Base-by-base conservation (phyloP, 2,113 vertebrate genomes). In the Anguilla rostrata region DNA sequence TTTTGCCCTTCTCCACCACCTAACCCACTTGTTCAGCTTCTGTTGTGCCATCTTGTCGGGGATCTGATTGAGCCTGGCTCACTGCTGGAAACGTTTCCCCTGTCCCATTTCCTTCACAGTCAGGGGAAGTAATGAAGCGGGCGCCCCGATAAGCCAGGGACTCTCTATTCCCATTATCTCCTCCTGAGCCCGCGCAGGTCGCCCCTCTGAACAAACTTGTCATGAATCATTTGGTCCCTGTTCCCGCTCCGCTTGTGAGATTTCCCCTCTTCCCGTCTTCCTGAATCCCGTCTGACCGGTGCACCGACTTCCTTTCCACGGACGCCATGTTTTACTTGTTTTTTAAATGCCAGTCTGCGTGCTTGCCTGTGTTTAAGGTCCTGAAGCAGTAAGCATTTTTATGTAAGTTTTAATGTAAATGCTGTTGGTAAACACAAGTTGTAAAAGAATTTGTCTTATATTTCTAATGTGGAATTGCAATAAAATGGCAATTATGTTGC, bases 141-240 rank as follows among this genome's bases (percentile, higher is more conserved):
- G 53, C 22, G 39, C 39, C 85, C 81, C 49, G 86, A 89, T 90
- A 87, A 90, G 86, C 83, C 81, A 78, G 49, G 86, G 71, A 86
- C 86, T 82, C 60, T 57, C 90, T 84, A 83, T 80, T 85, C 86
- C 75, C 89, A 86, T 92, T 91, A 90, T 91, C 90, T 86, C 86
- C 84, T 63, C 11, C 60, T 22, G 63, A 81, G 87, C 88, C 89
- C 88, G 87, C 87, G 81, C 83, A 89, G 91, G 90, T 90, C 89
- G 85, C 80, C 29, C 84, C 78, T 16, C 89, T 89, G 92, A 91
- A 91, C 90, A 90, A 91, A 93, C 91, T 88, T 89, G 91, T 91
- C 93, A 93, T 91, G 89, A 94, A 92, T 92, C 92, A 92, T 93
- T 92, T 91, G 90, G 86, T 88, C 89, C 82, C 26, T 53, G 8